Percentiles rank a stretch among this genome's conserved stretches.
These are phyloP conservation scores for Pyrrhosoma nymphula DNA, from an alignment of 2,888 invertebrate genomes.

Conservation along the genomic window DNA sequence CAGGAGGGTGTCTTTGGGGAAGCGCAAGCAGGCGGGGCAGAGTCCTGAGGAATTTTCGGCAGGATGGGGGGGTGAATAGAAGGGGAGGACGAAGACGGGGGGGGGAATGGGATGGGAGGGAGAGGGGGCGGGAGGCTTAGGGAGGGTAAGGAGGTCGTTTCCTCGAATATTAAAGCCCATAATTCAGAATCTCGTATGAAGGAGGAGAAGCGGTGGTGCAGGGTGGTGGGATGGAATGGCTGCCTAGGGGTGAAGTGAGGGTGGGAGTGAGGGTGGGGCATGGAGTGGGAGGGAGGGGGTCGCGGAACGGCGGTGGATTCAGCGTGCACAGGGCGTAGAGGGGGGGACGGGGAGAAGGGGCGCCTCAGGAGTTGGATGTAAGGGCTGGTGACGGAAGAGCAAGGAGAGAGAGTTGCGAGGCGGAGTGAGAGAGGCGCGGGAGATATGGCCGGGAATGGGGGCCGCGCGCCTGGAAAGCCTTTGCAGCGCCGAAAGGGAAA, in stretches of 20 bases:
- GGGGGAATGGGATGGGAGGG: background rate
- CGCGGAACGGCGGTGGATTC: background rate
- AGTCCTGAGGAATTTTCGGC: background rate
- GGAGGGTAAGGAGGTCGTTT: slow-evolving; percentile 57
- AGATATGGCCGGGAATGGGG: slow-evolving; percentile 45
- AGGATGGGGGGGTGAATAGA: background rate
- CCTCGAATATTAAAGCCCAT: slow-evolving; percentile 66
- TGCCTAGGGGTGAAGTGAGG: background rate
- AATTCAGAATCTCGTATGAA: slow-evolving; percentile 56
- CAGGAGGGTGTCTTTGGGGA: background rate
- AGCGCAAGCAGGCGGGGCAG: background rate
- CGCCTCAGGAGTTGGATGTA: background rate
- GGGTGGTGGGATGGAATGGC: background rate
- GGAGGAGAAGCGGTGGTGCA: background rate
- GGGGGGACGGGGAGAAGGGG: background rate
- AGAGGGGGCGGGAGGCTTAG: background rate
- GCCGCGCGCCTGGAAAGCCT: slow-evolving; percentile 38
- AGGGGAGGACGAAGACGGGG: background rate
- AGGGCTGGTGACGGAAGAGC: slow-evolving; percentile 42
- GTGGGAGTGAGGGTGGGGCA: background rate
- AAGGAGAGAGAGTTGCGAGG: background rate
- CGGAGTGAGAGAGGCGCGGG: background rate
- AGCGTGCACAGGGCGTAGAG: background rate
- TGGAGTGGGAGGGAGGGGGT: background rate
- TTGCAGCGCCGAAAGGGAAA: slow-evolving; percentile 43